Conservation (phyloP, 2,888 invertebrate genomes). For the Clusia tigrina region DNA sequence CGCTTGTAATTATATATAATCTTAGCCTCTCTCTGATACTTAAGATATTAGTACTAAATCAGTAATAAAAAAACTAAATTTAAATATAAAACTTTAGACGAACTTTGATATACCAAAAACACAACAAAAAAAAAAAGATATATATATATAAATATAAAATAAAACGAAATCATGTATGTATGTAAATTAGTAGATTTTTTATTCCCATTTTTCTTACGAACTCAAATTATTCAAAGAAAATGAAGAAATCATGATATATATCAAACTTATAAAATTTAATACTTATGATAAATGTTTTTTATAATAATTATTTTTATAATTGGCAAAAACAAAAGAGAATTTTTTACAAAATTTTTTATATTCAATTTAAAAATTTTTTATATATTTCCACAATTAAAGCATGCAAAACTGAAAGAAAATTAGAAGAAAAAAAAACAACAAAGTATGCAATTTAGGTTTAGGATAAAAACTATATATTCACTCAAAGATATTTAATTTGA, state of each 20-base stretch:
- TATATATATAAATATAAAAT: background rate
- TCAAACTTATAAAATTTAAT: conserved; percentile 30
- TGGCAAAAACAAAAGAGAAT: conserved; percentile 31
- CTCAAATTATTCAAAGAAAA: background rate
- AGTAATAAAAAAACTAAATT: conserved; percentile 1
- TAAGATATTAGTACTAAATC: background rate
- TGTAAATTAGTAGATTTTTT: conserved; percentile 50
- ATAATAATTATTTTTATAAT: conserved; percentile 30
- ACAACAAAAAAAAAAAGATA: background rate
- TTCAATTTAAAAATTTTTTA: too few relatives aligned
- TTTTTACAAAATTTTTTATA: conserved; percentile 11
- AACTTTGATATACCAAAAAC: background rate
- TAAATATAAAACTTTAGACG: background rate
- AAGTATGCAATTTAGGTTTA: too few relatives aligned
- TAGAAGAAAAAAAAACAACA: too few relatives aligned
- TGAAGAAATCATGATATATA: conserved; percentile 6
- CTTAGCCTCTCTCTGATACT: conserved; percentile 1
- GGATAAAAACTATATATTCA: too few relatives aligned
- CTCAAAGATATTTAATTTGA: too few relatives aligned
- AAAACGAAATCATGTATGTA: conserved; percentile 20
- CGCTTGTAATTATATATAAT: background rate
- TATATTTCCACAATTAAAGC: too few relatives aligned
- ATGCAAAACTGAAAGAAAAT: too few relatives aligned
- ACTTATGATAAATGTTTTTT: conserved; percentile 34
- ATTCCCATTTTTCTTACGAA: conserved; percentile 43